Base-by-base conservation (phyloP, 2,113 vertebrate genomes). In the Heterochromis multidens region DNA sequence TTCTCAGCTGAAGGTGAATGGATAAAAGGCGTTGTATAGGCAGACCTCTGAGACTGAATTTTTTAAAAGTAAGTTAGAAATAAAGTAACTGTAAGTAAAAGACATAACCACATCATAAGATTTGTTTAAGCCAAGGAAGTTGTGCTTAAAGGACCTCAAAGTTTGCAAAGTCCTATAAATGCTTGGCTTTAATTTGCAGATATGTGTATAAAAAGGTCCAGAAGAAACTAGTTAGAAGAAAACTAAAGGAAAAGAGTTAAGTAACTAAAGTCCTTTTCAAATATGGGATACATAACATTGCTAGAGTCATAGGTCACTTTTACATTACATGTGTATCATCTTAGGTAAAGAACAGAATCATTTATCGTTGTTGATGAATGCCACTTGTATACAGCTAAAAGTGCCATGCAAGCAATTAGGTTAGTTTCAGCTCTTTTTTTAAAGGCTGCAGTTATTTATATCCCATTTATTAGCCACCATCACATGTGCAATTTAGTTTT, bases 371-470 rank as follows among this genome's bases (percentile, higher is more conserved):
- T 52, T 72, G 25, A 52, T 1, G 0, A 27, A 72, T 52, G 17
- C 6, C 11, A 74, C 10, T 49, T 56, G 57, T 77, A 23, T 81
- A 31, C 46, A 70, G 82, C 60, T 82, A 33, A 86, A 90, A 89
- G 79, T 78, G 25, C 63, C 76, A 65, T 56, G 61, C 8, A 74
- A 80, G n/a, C 59, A 35, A 52, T 70, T 59, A 59, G 59, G 37
- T 54, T 37, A 23, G 37, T 60, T 83, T 91, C 61, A 88, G 43
- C 37, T 57, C 21, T 67, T 72, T 81, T 80, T 82, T 87, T 86
- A 65, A 21, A 19, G 10, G 13, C 82, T 23, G 72, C 23, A 40
- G 61, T 56, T 89, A 85, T 85, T 90, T 81, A 62, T 87, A 80
- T 52, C 10, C 58, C 10, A 2, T 82, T 85, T 85, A 76, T 62